Base-by-base conservation (phyloP, 2,888 invertebrate genomes). In the Coecobrya sp. region DNA sequence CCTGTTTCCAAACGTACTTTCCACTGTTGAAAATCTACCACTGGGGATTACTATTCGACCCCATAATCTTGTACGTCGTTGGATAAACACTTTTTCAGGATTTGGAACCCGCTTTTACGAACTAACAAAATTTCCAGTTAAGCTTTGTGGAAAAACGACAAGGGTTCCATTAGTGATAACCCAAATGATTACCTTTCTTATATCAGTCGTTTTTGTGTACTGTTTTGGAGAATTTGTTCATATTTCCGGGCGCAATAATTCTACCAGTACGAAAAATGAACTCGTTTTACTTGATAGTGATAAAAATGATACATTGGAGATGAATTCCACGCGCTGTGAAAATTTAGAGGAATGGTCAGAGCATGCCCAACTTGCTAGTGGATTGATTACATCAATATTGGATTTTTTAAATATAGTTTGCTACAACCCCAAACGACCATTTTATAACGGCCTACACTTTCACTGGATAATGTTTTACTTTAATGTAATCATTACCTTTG, bases 401-500 rank as follows among this genome's bases (percentile, higher is more conserved):
- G 19, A 22, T 3, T 0, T 25, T 49, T 49, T 76, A 22, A 45
- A n/a, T 1, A 3, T 76, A 2, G 1, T 49, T 22, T 76, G 25
- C 4, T 10, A 45, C 1, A 10, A 73, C 11, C 49, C 45, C 8
- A 62, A 5, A 27, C 19, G n/a, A 4, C 42, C 25, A 11, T 10
- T 65, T 42, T 65, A 42, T 27, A 88, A 30, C 30, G 25, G 27
- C 19, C 11, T 76, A 0, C 68, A 89, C 27, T 19, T 82, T 0
- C 88, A 89, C n/a, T 89, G 88, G 88, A 11, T 82, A 0, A 19
- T 81, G 7, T 68, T 81, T n/a, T 89, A 68, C 36, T 5, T 30
- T 11, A 30, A 89, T 13, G 0, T 81, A 1, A 16, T 68, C 5
- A 0, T 25, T 0, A 65, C 52, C 0, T 22, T 81, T 8, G 36